Percentiles rank a stretch among this genome's conserved stretches.
phyloP scores from a whole-genome alignment of 1,140 invertebrate species.

The Cydia pomonella region DNA sequence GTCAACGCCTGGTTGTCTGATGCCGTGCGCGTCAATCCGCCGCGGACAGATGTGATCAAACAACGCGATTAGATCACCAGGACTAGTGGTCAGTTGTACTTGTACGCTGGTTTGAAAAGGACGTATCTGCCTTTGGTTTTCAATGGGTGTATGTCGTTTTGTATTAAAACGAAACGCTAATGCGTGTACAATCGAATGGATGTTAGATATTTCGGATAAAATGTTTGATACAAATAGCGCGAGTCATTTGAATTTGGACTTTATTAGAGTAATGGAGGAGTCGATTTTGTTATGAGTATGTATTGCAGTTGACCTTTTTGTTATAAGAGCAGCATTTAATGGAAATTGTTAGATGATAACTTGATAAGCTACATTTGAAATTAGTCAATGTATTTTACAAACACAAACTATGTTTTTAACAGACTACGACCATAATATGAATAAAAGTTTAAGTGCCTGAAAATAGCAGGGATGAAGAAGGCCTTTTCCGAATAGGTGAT shows the following conservation, averaged over 20 bases:
- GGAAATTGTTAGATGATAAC: no score
- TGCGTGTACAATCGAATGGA: slow-evolving; percentile 3
- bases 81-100: not conserved
- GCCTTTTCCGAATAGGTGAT: no score
- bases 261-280: not conserved
- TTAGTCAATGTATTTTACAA: no score
- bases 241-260: not conserved
- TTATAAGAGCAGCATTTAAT: no score
- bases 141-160: not conserved
- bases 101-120: not conserved
- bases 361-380: no score
- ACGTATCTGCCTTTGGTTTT: not conserved
- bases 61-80: not conserved
- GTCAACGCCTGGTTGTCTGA: not conserved
- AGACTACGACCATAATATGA: no score
- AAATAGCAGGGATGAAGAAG: no score
- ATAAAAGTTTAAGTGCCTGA: no score
- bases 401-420: no score
- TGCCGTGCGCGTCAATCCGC: not conserved
- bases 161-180: not conserved
- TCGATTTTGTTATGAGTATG: not conserved
- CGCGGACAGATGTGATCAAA: not conserved
- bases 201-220: not conserved
- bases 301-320: no score
- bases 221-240: not conserved